phyloP scores from a whole-genome alignment of 2,113 vertebrate species.

The Setophaga petechia region DNA sequence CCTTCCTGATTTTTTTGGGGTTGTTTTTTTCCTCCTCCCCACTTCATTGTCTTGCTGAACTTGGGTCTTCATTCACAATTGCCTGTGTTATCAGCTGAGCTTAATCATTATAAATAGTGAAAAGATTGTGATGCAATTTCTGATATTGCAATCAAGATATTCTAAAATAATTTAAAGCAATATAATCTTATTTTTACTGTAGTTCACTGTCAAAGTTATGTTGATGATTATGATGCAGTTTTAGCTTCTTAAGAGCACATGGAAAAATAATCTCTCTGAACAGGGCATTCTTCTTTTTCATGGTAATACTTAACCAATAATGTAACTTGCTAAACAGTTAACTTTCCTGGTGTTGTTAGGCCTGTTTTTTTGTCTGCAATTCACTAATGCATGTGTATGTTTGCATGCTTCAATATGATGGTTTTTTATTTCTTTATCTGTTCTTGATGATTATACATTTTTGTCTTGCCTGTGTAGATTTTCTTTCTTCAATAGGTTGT shows the following conservation, averaged over 20 bases:
- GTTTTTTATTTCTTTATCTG: background rate
- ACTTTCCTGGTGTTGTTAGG: background rate
- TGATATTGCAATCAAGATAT: background rate
- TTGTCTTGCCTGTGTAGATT: background rate
- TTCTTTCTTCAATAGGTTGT: background rate
- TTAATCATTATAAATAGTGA: background rate
- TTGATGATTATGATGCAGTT: background rate
- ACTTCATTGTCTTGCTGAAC: slow-evolving; percentile 41
- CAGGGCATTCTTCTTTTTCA: background rate
- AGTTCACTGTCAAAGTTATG: background rate
- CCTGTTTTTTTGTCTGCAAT: background rate
- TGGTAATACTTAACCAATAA: background rate
- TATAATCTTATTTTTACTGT: background rate
- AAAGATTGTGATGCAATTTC: background rate
- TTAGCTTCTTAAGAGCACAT: background rate
- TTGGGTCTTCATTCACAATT: background rate
- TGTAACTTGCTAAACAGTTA: background rate
- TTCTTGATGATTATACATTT: background rate
- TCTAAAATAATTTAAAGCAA: background rate
- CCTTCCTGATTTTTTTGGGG: background rate
- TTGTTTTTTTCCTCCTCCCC: background rate
- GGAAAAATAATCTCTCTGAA: slow-evolving; percentile 3
- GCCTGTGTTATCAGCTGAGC: background rate
- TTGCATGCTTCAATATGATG: background rate
- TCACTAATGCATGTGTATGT: background rate